A percentile compares a stretch with the other conserved stretches of the same genome.
Conservation (phyloP, 2,888 invertebrate species). For the Sminthurinus aureus region DNA sequence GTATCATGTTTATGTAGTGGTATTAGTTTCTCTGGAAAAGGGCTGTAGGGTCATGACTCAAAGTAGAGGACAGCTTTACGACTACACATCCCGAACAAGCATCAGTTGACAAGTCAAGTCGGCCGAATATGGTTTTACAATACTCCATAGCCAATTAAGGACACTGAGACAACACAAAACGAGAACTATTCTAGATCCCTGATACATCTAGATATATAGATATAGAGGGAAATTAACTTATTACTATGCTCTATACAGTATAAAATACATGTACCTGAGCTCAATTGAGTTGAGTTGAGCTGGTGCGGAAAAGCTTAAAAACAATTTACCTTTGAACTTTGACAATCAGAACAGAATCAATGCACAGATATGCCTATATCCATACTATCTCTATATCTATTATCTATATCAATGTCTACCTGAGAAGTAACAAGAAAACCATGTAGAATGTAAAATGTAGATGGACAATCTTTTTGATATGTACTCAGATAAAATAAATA, state of each 20-base stretch:
- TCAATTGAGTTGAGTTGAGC: slow-evolving; percentile 13
- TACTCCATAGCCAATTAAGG: slow-evolving; percentile 58
- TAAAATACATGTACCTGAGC: too few relatives aligned
- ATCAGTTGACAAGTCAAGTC: slow-evolving; percentile 50
- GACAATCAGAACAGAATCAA: slow-evolving; percentile 7
- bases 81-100: slow-evolving; percentile 43
- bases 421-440: neutral
- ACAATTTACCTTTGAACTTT: slow-evolving; percentile 38
- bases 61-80: slow-evolving; percentile 58
- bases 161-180: slow-evolving; percentile 16
- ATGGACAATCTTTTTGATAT: neutral
- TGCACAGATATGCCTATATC: neutral
- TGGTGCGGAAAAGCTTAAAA: slow-evolving; percentile 35
- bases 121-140: slow-evolving; percentile 54
- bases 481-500: neutral
- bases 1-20: too few relatives aligned
- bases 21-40: too few relatives aligned
- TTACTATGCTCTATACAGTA: too few relatives aligned
- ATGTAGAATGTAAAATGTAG: neutral
- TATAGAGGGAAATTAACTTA: too few relatives aligned
- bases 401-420: neutral
- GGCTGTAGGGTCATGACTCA: slow-evolving; percentile 56
- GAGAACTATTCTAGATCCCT: slow-evolving; percentile 15
- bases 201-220: too few relatives aligned
- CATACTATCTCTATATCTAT: too few relatives aligned